A percentile compares a stretch with the other conserved stretches of the same genome.
phyloP scores from a whole-genome alignment of 2,113 vertebrate species.

The Scomber scombrus region DNA sequence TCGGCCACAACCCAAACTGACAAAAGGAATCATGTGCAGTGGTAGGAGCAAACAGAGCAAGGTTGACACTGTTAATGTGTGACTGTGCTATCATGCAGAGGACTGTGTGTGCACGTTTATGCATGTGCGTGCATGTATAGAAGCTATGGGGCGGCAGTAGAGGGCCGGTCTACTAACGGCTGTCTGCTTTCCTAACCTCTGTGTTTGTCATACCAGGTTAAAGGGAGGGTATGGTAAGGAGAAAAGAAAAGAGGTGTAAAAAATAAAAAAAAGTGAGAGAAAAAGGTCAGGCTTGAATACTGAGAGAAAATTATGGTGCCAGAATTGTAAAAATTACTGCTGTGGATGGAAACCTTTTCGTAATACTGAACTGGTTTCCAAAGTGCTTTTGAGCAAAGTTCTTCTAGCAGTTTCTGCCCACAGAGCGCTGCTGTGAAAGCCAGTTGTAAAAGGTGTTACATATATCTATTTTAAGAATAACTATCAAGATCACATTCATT shows the following conservation, averaged over 20 bases:
- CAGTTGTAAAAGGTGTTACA: neutral
- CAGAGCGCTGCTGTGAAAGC: neutral
- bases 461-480: neutral
- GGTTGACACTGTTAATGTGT: slow-evolving; percentile 62
- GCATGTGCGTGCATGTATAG: neutral
- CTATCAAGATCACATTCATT: slow-evolving; percentile 16
- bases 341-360: slow-evolving; percentile 1
- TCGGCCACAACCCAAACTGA: slow-evolving; percentile 62
- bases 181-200: slow-evolving; percentile 67
- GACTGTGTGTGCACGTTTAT: slow-evolving; percentile 21
- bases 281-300: slow-evolving; percentile 56
- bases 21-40: slow-evolving; percentile 70
- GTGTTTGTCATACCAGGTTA: slow-evolving; percentile 72
- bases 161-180: slow-evolving; percentile 54
- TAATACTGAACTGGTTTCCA: neutral
- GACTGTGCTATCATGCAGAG: slow-evolving; percentile 56
- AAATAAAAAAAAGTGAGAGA: slow-evolving; percentile 2
- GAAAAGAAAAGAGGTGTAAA: slow-evolving; percentile 16
- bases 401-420: neutral
- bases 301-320: slow-evolving; percentile 7
- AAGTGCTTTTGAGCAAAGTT: slow-evolving; percentile 1
- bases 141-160: slow-evolving; percentile 38
- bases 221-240: slow-evolving; percentile 43
- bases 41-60: slow-evolving; percentile 46
- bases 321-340: neutral